Base-by-base conservation (phyloP, 2,797 vertebrate genomes). In the Emys orbicularis region DNA sequence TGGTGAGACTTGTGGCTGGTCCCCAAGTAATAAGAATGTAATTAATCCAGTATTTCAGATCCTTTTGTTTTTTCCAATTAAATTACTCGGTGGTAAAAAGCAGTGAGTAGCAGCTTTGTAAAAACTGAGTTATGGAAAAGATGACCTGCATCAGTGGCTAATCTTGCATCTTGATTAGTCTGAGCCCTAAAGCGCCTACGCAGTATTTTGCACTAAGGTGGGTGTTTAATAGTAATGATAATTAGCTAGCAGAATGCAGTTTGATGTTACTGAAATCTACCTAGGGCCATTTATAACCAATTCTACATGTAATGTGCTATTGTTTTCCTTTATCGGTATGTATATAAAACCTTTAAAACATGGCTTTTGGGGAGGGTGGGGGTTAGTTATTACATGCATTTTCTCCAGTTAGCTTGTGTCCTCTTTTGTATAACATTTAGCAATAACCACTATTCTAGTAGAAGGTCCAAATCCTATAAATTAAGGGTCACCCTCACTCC, bases 181-280 rank as follows among this genome's bases (percentile, higher is more conserved):
- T 95, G 95, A 97, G 94, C 94, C 94, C 91, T 94, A 97, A 96
- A 96, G 90, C 97, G 86, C 56, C 29, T 97, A 96, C 96, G 94
- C 96, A 93, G 90, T 95, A 72, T 94, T 95, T 92, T 95, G 86
- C 76, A 81, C 68, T 88, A 79, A 95, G 82, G 86, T 57, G 90
- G 86, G 91, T 92, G 76, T 95, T 96, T 94, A 95, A 84, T 94
- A 88, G 81, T 80, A 90, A 37, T 84, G 93, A 92, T 93, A 96
- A 96, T 91, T 96, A 97, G 93, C 85, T 76, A 85, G 86, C 79
- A 88, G 61, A 21, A 89, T 90, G 84, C 79, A 76, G 41, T 96
- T 92, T 5, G 56, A 57, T 57, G 56, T 27, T 94, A 19, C 25
- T 74, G 11, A 84, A 87, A 13, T 90, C 74, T 80, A 72, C 54